These are phyloP conservation scores for Drosophila elegans DNA, from an alignment of 1,140 invertebrate species.

Conservation along the genomic window DNA sequence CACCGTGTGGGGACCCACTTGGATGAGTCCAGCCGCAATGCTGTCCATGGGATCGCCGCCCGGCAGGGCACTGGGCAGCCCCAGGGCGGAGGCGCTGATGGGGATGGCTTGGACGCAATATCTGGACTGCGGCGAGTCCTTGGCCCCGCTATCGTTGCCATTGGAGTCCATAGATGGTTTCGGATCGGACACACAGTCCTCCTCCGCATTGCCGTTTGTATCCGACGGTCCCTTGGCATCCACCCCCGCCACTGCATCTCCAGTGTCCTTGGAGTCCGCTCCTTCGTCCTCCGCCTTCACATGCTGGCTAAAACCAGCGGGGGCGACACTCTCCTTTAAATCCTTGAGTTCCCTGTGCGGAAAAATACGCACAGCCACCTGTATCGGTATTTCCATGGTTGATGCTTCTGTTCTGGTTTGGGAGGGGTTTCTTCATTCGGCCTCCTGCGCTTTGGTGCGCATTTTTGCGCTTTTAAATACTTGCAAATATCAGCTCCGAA, in stretches of 20 bases:
- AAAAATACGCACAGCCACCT: conserved; percentile 87
- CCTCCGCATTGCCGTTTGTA: conserved; percentile 16
- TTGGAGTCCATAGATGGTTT: conserved; percentile 37
- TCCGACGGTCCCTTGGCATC: neutral
- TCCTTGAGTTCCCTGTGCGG: conserved; percentile 82
- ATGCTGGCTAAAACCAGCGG: neutral
- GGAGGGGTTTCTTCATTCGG: conserved; percentile 42
- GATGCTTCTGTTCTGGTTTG: conserved; percentile 13
- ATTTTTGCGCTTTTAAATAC: conserved; percentile 50
- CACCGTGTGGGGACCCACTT: conserved; percentile 76
- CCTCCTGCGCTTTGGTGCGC: conserved; percentile 24
- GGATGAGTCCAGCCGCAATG: conserved; percentile 75
- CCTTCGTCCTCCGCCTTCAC: conserved; percentile 2
- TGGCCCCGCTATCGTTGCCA: conserved; percentile 38
- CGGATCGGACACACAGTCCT: neutral
- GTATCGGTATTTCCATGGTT: conserved; percentile 87
- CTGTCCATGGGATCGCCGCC: conserved; percentile 64
- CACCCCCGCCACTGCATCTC: neutral
- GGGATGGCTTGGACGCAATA: conserved; percentile 88
- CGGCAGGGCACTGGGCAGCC: conserved; percentile 76
- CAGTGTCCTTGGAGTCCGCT: conserved; percentile 17
- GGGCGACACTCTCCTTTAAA: neutral
- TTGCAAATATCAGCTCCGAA: conserved; percentile 37
- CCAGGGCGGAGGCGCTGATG: conserved; percentile 85
- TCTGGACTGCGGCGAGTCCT: conserved; percentile 35